Evolutionary conservation across 2,797 vertebrate genomes (phyloP), one percentile per base, ranked within the genome.

Genomic region (Lepilemur ruficaudatus): DNA sequence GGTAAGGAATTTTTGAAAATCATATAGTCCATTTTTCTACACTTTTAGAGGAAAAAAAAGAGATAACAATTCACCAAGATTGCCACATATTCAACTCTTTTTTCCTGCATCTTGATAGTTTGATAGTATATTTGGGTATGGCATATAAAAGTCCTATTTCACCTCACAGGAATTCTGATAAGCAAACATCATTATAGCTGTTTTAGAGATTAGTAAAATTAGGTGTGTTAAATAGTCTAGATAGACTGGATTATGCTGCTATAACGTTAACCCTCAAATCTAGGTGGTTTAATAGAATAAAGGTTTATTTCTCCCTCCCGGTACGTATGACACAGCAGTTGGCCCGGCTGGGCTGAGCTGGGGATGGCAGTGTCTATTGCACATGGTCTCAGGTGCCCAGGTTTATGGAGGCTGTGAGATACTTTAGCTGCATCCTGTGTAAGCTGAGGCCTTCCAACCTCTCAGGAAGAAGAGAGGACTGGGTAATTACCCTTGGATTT

Each of bases 171-270:
- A 59, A 55, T 73, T 93, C 59, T 82, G n/a, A 63, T 87, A 91
- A 89, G 69, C 80, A 82, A 96, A 96, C 93, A 43, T 55, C 52
- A 52, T 46, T 57, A 80, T 67, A 22, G 86, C 35, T 79, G 7
- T 85, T 95, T 93, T 97, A 97, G 63, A 93, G 20, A 91, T 73
- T 59, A 92, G 59, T 61, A 84, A 92, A 92, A 84, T 90, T 38
- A 92, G 6, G 13, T 67, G 1, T 65, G 59, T 95, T 57, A 85
- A 88, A 17, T 90, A 59, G 59, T 78, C 35, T 73, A 73, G 59
- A 23, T 67, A 85, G 65, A 78, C 35, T 52, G 32, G 73, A 81
- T 92, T 90, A 76, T 89, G 48, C 43, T 73, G 22, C 28, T 59
- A 25, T 35, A 80, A 72, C 52, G 61, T n/a, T 83, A 81, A 75